A percentile compares a stretch with the other conserved stretches of the same genome.
phyloP scores from a whole-genome alignment of 2,888 invertebrate species.

The Amblyjoppa proteus region DNA sequence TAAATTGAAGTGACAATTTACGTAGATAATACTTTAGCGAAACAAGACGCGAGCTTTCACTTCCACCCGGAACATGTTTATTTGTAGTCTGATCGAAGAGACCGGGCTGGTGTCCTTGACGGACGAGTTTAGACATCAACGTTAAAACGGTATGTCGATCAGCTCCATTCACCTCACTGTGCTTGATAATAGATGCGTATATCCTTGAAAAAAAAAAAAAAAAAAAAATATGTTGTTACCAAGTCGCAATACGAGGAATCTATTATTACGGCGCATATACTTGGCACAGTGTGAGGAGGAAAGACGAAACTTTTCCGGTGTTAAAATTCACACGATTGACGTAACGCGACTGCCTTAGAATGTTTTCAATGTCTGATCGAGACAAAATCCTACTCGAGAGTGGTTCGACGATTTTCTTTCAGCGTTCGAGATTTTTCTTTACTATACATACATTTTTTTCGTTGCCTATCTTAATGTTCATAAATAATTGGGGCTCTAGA shows the following conservation, averaged over 20 bases:
- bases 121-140: slow-evolving; percentile 58
- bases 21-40: slow-evolving; percentile 12
- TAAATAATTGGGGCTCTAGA: neutral
- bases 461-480: neutral
- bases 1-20: slow-evolving; percentile 3
- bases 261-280: neutral
- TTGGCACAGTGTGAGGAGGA: neutral
- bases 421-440: neutral
- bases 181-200: neutral
- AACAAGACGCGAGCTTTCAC: slow-evolving; percentile 16
- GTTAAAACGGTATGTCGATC: slow-evolving; percentile 55
- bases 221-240: neutral
- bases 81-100: slow-evolving; percentile 61
- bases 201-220: neutral
- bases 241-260: neutral
- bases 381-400: neutral
- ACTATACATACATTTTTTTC: neutral
- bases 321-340: neutral
- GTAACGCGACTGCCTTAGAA: neutral
- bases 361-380: neutral
- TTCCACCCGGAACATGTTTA: slow-evolving; percentile 47
- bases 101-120: slow-evolving; percentile 50
- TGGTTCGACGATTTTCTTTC: neutral
- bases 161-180: slow-evolving; percentile 34
- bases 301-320: neutral